Conservation (phyloP, 2,888 invertebrate species). For the Camponotus fellah region DNA sequence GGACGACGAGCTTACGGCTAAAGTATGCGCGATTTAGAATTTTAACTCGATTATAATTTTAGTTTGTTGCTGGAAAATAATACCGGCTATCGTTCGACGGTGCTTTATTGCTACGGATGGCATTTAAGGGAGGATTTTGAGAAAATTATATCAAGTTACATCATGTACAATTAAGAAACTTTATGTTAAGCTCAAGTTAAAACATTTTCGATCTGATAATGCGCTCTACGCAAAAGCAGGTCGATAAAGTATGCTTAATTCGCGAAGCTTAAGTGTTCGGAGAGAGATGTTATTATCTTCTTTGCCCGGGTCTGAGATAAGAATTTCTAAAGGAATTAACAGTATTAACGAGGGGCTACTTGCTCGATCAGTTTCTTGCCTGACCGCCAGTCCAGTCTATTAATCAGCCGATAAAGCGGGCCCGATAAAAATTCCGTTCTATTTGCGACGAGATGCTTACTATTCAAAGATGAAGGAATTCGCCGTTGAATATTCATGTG, state of each 20-base stretch:
- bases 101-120: conserved; percentile 15
- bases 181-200: not conserved
- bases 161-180: conserved; percentile 22
- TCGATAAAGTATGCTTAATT: conserved; percentile 18
- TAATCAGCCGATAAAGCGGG: conserved; percentile 28
- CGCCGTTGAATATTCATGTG: not conserved
- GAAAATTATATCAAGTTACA: conserved; percentile 26
- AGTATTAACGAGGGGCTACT: conserved; percentile 2
- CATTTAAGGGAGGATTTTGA: not conserved
- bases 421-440: not conserved
- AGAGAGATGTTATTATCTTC: conserved; percentile 18
- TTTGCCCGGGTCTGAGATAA: not conserved
- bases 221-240: conserved; percentile 18
- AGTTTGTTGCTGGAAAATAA: conserved; percentile 14
- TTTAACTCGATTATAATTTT: conserved; percentile 4
- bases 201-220: conserved; percentile 10
- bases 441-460: not conserved
- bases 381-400: conserved; percentile 3
- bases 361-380: conserved; percentile 24
- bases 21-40: conserved; percentile 3
- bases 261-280: conserved; percentile 14
- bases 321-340: conserved; percentile 24
- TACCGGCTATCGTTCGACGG: conserved; percentile 1
- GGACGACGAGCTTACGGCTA: not conserved
- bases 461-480: not conserved